A percentile compares a stretch with the other conserved stretches of the same genome.
Evolutionary conservation across 2,797 vertebrate species (phyloP).

Genomic region (Hoplostethus mediterraneus): DNA sequence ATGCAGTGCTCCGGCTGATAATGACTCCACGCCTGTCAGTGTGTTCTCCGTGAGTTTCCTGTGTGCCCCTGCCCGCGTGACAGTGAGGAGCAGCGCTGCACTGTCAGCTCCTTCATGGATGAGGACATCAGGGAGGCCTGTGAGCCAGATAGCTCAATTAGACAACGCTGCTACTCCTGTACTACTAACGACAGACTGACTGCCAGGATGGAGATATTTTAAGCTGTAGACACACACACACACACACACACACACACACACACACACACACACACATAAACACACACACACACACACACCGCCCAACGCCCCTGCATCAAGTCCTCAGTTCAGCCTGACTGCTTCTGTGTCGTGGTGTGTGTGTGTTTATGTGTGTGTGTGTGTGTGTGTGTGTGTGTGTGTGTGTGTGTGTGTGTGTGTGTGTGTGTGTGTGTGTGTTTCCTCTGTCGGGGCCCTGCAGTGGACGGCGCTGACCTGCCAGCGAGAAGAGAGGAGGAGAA

Average conservation of each 20-base stretch:
- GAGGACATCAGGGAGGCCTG: slow-evolving; percentile 71
- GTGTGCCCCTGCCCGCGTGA: slow-evolving; percentile 55
- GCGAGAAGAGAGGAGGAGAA: slow-evolving; percentile 80
- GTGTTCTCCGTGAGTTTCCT: slow-evolving; percentile 61
- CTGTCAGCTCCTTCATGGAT: slow-evolving; percentile 76
- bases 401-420: slow-evolving; percentile 12
- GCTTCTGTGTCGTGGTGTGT: slow-evolving; percentile 51
- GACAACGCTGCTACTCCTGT: slow-evolving; percentile 61
- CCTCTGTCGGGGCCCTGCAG: slow-evolving; percentile 69
- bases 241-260: slow-evolving; percentile 30
- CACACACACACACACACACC: slow-evolving; percentile 28
- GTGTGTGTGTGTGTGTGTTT: slow-evolving; percentile 19
- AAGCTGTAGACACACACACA: slow-evolving; percentile 32
- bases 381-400: slow-evolving; percentile 12
- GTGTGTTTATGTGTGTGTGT: slow-evolving; percentile 13
- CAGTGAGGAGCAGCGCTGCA: slow-evolving; percentile 53
- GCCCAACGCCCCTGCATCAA: slow-evolving; percentile 46
- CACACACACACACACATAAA: slow-evolving; percentile 14
- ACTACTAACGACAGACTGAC: slow-evolving; percentile 74
- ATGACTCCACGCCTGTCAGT: slow-evolving; percentile 62
- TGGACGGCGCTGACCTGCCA: slow-evolving; percentile 82
- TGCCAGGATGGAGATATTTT: slow-evolving; percentile 74
- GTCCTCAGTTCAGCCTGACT: slow-evolving; percentile 80
- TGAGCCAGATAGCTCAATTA: slow-evolving; percentile 77
- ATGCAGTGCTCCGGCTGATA: slow-evolving; percentile 45